Percentiles rank a stretch among this genome's conserved stretches.
phyloP scores from a whole-genome alignment of 2,888 invertebrate species.

The Lasioglossum calceatum region DNA sequence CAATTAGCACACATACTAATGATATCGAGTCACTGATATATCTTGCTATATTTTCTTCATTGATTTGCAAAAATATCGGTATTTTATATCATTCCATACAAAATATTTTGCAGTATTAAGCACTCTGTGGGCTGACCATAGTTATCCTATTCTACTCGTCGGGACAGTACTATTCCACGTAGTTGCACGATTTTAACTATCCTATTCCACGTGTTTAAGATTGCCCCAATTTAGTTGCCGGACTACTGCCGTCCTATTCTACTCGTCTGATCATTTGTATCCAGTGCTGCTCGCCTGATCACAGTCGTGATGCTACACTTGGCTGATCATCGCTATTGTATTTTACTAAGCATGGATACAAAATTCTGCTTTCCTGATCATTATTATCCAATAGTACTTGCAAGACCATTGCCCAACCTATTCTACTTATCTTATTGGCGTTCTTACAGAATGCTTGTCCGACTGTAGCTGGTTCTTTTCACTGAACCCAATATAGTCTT shows the following conservation, averaged over 20 bases:
- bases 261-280: neutral
- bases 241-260: neutral
- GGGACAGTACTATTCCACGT: neutral
- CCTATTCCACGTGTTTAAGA: neutral
- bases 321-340: neutral
- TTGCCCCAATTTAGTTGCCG: neutral
- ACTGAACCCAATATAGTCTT: neutral
- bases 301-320: neutral
- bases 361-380: neutral
- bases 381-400: neutral
- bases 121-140: neutral
- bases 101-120: neutral
- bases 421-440: neutral
- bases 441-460: neutral
- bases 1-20: constrained; percentile 9
- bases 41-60: neutral
- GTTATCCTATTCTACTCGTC: neutral
- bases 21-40: neutral
- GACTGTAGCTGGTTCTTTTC: neutral
- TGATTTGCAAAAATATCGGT: neutral
- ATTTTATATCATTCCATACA: neutral
- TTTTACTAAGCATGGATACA: neutral
- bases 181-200: neutral
- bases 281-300: neutral
- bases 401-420: neutral